Evolutionary conservation across 2,797 vertebrate species (phyloP).

Genomic region (Acanthurus leucopareius): DNA sequence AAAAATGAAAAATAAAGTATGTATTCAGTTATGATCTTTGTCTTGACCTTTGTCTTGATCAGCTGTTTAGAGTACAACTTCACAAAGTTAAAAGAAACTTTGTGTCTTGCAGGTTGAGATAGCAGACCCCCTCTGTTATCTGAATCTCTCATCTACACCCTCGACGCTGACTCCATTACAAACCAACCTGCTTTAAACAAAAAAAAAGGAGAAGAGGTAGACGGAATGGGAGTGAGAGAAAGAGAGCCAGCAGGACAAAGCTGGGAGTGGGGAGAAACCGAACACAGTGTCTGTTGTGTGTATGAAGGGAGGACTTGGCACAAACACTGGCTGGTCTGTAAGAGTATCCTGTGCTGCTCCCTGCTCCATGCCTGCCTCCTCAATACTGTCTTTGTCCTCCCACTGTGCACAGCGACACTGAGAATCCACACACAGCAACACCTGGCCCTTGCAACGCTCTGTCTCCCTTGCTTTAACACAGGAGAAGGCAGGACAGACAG

Average conservation of each 20-base stretch:
- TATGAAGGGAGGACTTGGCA: conserved; percentile 84
- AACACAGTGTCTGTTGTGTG: conserved; percentile 88
- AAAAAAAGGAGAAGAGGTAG: conserved; percentile 60
- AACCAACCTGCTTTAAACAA: conserved; percentile 79
- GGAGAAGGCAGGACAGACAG: conserved; percentile 40
- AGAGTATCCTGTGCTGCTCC: conserved; percentile 87
- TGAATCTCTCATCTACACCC: conserved; percentile 78
- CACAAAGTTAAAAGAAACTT: conserved; percentile 17
- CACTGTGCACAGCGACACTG: conserved; percentile 83
- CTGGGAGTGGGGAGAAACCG: conserved; percentile 81
- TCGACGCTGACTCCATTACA: conserved; percentile 68
- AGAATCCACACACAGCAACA: conserved; percentile 85
- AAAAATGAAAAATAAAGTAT: conserved; percentile 7
- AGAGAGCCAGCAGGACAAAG: conserved; percentile 81
- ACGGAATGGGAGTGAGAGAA: conserved; percentile 68
- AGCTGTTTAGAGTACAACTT: conserved; percentile 40
- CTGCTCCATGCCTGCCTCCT: conserved; percentile 81
- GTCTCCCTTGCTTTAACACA: conserved; percentile 60
- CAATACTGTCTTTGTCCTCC: conserved; percentile 87
- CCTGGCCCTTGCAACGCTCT: conserved; percentile 78
- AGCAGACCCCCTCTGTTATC: conserved; percentile 70
- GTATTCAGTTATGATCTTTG: conserved; percentile 9
- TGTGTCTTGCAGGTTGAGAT: conserved; percentile 49
- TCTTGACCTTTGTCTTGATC: conserved; percentile 13
- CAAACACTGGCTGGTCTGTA: conserved; percentile 85